A percentile compares a stretch with the other conserved stretches of the same genome.
Conservation (phyloP, 2,113 vertebrate species). For the Chrysochloris asiatica region DNA sequence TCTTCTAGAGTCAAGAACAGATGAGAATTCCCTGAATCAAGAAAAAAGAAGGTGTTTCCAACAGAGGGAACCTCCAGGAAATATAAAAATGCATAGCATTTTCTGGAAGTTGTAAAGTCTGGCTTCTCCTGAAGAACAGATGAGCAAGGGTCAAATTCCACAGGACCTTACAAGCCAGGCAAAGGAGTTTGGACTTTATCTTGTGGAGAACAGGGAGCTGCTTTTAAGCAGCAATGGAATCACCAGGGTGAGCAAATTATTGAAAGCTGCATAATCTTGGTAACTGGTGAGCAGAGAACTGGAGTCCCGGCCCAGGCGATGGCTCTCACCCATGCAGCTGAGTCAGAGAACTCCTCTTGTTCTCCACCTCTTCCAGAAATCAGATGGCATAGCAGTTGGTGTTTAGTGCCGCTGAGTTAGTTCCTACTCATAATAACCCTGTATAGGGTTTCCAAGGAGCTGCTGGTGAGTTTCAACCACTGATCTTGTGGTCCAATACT, state of each 20-base stretch:
- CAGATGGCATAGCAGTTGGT: neutral
- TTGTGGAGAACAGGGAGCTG: neutral
- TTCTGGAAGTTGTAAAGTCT: neutral
- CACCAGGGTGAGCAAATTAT: neutral
- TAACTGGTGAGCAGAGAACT: neutral
- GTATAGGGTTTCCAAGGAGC: too few relatives aligned
- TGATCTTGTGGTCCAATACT: too few relatives aligned
- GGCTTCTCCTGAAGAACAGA: neutral
- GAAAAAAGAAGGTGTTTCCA: neutral
- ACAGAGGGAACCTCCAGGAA: neutral
- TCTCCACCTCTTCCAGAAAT: neutral
- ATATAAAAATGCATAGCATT: neutral
- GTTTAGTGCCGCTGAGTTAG: too few relatives aligned
- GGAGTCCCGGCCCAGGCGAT: neutral
- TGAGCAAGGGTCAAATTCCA: slow-evolving; percentile 55
- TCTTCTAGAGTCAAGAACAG: neutral
- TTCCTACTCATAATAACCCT: too few relatives aligned
- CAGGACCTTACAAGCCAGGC: neutral
- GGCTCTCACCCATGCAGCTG: neutral
- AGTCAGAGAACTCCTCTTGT: neutral
- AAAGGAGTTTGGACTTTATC: slow-evolving; percentile 67
- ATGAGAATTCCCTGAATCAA: neutral
- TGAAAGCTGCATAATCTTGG: neutral
- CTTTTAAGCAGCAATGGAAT: neutral
- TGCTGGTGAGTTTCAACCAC: too few relatives aligned